Base-by-base conservation (phyloP, 2,113 vertebrate genomes). In the Tragelaphus imberbis region DNA sequence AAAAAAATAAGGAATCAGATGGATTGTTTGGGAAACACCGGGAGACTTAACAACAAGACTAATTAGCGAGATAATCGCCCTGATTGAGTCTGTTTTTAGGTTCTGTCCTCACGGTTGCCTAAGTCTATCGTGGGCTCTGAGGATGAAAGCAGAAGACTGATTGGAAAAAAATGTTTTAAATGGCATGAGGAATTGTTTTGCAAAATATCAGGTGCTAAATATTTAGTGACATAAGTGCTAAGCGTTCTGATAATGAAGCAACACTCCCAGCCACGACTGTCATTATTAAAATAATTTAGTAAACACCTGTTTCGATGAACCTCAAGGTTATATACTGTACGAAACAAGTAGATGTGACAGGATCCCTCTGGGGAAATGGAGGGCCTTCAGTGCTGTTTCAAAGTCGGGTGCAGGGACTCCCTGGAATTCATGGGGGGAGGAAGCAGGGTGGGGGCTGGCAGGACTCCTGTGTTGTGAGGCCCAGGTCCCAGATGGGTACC, bases 261-360 rank as follows among this genome's bases (percentile, higher is more conserved):
- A 55, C 84, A 95, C 93, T 97, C 59, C 0, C 21, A 93, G 91
- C 90, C 77, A 77, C 53, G 91, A 77, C 86, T 97, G 84, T 97
- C 96, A 63, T 82, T 88, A 95, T 97, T 79, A 89, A 95, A 96
- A 94, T 96, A 90, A 98, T 98, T 91, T 88, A 91, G 94, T 96
- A 97, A 98, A 98, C 95, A 98, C 91, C 93, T 97, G 95, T 98
- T 96, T 97, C 89, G 56, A 49, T 84, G 94, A 15, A 93, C 56
- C 79, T 94, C 82, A 89, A 80, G 88, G 89, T 94, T 94, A 95
- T 82, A 44, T 36, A 86, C 61, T 25, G 8, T 36, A 86, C 77
- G 63, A 95, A 88, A 91, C 77, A 95, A 97, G 68, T 65, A 53
- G 58, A 85, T 91, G 82, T 84, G 91, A 94, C 85, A 95, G 88